A percentile compares a stretch with the other conserved stretches of the same genome.
phyloP scores from a whole-genome alignment of 2,888 invertebrate species.

The Monochamus alternatus region DNA sequence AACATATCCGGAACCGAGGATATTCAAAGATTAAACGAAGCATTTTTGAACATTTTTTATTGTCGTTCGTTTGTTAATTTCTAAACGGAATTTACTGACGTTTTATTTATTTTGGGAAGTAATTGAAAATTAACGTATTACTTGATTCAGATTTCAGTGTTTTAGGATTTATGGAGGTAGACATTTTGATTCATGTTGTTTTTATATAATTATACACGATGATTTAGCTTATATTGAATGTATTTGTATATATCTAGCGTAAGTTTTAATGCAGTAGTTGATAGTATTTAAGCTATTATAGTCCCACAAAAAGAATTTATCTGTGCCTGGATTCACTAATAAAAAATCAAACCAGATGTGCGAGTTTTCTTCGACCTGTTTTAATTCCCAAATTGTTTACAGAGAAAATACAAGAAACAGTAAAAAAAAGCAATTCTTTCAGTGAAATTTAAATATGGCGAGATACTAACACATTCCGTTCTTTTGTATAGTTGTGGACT shows the following conservation, averaged over 20 bases:
- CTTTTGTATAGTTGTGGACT: too few relatives aligned
- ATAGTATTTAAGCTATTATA: conserved; percentile 65
- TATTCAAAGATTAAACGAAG: neutral
- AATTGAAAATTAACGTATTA: neutral
- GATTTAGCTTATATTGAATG: conserved; percentile 46
- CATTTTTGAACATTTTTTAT: neutral
- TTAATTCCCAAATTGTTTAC: too few relatives aligned
- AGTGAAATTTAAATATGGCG: too few relatives aligned
- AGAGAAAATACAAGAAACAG: too few relatives aligned
- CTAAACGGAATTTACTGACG: too few relatives aligned
- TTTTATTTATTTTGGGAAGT: neutral
- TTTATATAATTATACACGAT: conserved; percentile 33
- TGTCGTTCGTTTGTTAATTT: neutral
- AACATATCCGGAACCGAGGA: neutral
- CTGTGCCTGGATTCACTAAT: conserved; percentile 70
- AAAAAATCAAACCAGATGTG: conserved; percentile 55
- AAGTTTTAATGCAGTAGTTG: conserved; percentile 62
- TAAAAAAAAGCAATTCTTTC: too few relatives aligned
- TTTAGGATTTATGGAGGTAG: conserved; percentile 2
- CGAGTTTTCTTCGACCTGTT: neutral
- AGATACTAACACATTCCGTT: too few relatives aligned
- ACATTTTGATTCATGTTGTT: conserved; percentile 8
- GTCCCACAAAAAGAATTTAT: conserved; percentile 69
- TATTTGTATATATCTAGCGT: conserved; percentile 63
- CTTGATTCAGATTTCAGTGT: neutral